Conservation (phyloP, 1,140 invertebrate genomes). For the Danaus melanippus region DNA sequence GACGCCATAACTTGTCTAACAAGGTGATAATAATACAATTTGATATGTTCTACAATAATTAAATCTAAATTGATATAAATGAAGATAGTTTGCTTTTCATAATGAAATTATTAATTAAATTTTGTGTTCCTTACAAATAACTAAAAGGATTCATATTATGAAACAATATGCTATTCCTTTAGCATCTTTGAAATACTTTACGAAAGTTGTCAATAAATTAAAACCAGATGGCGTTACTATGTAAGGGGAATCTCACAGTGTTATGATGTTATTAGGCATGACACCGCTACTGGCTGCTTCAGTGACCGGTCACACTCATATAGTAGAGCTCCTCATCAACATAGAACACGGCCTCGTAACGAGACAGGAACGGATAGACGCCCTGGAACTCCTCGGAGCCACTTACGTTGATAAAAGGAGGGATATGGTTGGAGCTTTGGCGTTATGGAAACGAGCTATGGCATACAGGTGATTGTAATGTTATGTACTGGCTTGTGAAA, state of each 20-base stretch:
- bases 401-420: slow-evolving; percentile 97
- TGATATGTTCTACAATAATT: too few relatives aligned
- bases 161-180: too few relatives aligned
- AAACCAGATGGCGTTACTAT: too few relatives aligned
- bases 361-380: slow-evolving; percentile 88
- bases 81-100: too few relatives aligned
- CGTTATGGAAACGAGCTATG: slow-evolving; percentile 92
- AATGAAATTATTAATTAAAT: slow-evolving; percentile 5
- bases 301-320: slow-evolving; percentile 91
- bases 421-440: slow-evolving; percentile 91
- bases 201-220: too few relatives aligned
- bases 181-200: too few relatives aligned
- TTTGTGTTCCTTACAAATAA: neutral
- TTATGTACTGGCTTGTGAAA: neutral
- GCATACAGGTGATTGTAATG: slow-evolving; percentile 76
- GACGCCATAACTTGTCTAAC: too few relatives aligned
- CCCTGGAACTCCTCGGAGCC: slow-evolving; percentile 93
- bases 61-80: too few relatives aligned
- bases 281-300: slow-evolving; percentile 93
- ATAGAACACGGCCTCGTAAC: slow-evolving; percentile 74
- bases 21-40: too few relatives aligned
- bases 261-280: slow-evolving; percentile 78
- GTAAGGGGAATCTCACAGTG: neutral
- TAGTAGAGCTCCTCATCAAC: slow-evolving; percentile 92
- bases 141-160: too few relatives aligned